Evolutionary conservation across 2,797 vertebrate species (phyloP), one percentile per base, ranked within the genome.

Genomic region (Chloroceryle inda): DNA sequence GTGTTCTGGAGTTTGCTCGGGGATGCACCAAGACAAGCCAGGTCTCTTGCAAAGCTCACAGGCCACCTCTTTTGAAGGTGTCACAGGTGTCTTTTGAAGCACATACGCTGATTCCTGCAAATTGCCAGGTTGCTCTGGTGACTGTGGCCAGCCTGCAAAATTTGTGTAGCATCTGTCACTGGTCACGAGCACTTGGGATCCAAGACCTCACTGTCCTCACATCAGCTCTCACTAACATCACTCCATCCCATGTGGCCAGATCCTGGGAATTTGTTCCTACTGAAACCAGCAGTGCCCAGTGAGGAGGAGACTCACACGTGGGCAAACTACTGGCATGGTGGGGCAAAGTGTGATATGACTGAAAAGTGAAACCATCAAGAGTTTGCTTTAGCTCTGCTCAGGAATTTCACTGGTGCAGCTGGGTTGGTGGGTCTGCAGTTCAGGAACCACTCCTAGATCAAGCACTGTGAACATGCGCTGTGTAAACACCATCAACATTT

Each of bases 381-480:
- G 26, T 82, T 83, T 66, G 44, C 45, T 69, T 73, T 31, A 38
- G 19, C 27, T 55, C 50, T 78, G 42, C 71, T 64, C 50, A 24
- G 76, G 73, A 49, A 18, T 2, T 73, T n/a, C 55, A 17, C 18
- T 0, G 0, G 27, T 35, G 50, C 35, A 47, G 19, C 44, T n/a
- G 29, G 24, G 61, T 40, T 61, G 50, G 27, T 73, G 71, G 42
- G 20, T 73, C 80, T 38, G 40, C 33, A 26, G 14, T 13, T 68
- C 52, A 38, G 61, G 49, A 90, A 50, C 86, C 95, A 76, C 96
- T 76, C 95, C 94, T 85, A 96, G 92, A 45, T 50, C 84, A 95
- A 95, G 95, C 61, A 94, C 38, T 38, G 38, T 38, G 38, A 31
- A 50, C 47, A 9, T 4, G 33, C 1, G 19, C 68, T 85, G 23